phyloP scores from a whole-genome alignment of 2,888 invertebrate species.

The Eretmocerus hayati region DNA sequence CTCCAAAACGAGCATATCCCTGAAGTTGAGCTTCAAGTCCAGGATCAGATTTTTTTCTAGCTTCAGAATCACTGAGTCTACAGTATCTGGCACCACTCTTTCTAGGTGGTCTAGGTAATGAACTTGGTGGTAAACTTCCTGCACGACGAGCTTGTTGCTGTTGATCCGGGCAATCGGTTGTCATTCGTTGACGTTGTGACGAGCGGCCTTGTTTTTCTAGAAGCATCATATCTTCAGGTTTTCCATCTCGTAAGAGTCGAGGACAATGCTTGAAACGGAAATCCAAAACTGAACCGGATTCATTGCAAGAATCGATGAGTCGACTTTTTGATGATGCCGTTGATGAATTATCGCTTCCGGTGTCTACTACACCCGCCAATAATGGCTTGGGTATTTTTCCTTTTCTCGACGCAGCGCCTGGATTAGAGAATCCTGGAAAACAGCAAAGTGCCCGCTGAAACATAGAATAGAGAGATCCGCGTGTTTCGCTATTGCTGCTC shows the following conservation, averaged over 20 bases:
- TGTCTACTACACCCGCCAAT: constrained; percentile 58
- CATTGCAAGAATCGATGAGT: constrained; percentile 43
- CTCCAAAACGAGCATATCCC: constrained; percentile 37
- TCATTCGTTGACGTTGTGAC: constrained; percentile 67
- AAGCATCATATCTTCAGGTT: constrained; percentile 65
- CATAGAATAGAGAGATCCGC: constrained; percentile 47
- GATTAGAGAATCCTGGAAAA: constrained; percentile 76
- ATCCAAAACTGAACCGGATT: constrained; percentile 46
- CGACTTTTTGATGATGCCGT: constrained; percentile 44
- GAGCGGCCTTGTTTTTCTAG: constrained; percentile 71
- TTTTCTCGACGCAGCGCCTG: constrained; percentile 68
- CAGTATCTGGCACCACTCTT: constrained; percentile 47
- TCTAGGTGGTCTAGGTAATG: constrained; percentile 63
- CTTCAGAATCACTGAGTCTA: constrained; percentile 41
- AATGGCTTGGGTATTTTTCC: constrained; percentile 70
- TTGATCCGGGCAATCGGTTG: too few relatives aligned
- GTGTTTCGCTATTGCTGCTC: constrained; percentile 28
- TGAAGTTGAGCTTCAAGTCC: constrained; percentile 30
- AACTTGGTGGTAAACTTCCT: constrained; percentile 64
- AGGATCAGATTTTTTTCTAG: constrained; percentile 42
- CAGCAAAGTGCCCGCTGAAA: constrained; percentile 75
- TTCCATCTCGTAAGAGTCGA: constrained; percentile 45
- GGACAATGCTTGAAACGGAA: constrained; percentile 39
- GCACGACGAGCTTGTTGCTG: constrained; percentile 24
- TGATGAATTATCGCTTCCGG: constrained; percentile 43